Evolutionary conservation across 2,888 invertebrate genomes (phyloP).

Genomic region (Parthenolecanium corni): DNA sequence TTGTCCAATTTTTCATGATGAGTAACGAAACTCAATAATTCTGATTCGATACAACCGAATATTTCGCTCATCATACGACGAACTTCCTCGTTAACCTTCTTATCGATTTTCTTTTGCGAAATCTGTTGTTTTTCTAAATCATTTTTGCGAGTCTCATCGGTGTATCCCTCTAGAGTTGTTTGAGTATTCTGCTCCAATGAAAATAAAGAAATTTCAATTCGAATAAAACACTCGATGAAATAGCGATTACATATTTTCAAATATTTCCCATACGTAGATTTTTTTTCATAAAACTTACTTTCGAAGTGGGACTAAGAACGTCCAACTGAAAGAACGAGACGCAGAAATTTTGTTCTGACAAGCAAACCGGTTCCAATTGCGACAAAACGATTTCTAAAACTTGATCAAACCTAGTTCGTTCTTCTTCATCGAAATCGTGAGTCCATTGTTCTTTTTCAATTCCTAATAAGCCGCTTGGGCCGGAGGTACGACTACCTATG

Average conservation of each 20-base stretch:
- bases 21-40: constrained; percentile 71
- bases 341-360: constrained; percentile 92
- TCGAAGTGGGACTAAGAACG: constrained; percentile 45
- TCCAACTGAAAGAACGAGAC: constrained; percentile 80
- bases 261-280: too few relatives aligned
- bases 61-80: constrained; percentile 77
- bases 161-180: constrained; percentile 45
- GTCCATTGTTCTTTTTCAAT: constrained; percentile 54
- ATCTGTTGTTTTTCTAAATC: constrained; percentile 36
- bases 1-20: constrained; percentile 79
- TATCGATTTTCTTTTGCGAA: constrained; percentile 48
- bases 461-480: constrained; percentile 39
- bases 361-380: constrained; percentile 78
- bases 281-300: constrained; percentile 34
- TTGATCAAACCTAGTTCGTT: constrained; percentile 50
- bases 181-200: constrained; percentile 43
- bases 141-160: constrained; percentile 34
- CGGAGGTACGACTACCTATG: constrained; percentile 24
- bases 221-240: neutral
- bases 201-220: neutral
- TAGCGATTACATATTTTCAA: too few relatives aligned
- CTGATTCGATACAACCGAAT: constrained; percentile 76
- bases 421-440: constrained; percentile 49
- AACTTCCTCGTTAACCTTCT: constrained; percentile 65
- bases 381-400: constrained; percentile 74